Conservation (phyloP, 1,140 invertebrate species). For the Eupeodes corollae region DNA sequence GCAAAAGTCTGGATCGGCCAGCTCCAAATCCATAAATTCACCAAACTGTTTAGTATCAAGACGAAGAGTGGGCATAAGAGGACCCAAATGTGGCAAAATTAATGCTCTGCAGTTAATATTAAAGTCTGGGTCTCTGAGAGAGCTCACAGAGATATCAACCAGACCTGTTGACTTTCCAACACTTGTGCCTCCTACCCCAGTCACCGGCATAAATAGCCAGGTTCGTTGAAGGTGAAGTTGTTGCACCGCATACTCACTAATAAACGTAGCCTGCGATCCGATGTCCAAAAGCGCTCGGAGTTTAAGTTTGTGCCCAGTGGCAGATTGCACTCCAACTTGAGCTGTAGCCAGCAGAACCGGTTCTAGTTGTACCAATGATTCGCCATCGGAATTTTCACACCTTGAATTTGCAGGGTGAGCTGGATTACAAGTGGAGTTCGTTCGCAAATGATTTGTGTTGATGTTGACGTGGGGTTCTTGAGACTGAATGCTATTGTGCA, state of each 20-base stretch:
- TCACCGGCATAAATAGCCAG: background rate
- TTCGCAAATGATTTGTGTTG: too few species aligned
- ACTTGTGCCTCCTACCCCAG: background rate
- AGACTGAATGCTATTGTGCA: too few species aligned
- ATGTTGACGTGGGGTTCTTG: too few species aligned
- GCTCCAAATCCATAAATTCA: background rate
- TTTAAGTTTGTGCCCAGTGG: too few species aligned
- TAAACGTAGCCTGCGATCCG: slow-evolving; percentile 1
- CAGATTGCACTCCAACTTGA: too few species aligned
- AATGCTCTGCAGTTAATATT: background rate
- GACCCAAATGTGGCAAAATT: background rate
- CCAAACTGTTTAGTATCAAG: background rate
- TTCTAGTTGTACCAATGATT: too few species aligned
- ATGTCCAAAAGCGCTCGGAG: background rate
- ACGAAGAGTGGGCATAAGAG: background rate
- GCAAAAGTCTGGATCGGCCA: background rate
- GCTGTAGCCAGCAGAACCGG: too few species aligned
- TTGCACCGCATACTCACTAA: slow-evolving; percentile 2
- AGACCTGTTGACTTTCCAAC: background rate
- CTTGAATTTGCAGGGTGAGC: too few species aligned
- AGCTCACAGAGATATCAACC: background rate
- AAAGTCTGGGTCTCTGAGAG: background rate
- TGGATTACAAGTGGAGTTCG: too few species aligned
- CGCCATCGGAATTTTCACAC: too few species aligned
- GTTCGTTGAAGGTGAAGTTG: background rate